Percentiles rank a stretch among this genome's conserved stretches.
These are phyloP conservation scores for Drosophila baimaii DNA, from an alignment of 1,140 invertebrate genomes.

Conservation along the genomic window DNA sequence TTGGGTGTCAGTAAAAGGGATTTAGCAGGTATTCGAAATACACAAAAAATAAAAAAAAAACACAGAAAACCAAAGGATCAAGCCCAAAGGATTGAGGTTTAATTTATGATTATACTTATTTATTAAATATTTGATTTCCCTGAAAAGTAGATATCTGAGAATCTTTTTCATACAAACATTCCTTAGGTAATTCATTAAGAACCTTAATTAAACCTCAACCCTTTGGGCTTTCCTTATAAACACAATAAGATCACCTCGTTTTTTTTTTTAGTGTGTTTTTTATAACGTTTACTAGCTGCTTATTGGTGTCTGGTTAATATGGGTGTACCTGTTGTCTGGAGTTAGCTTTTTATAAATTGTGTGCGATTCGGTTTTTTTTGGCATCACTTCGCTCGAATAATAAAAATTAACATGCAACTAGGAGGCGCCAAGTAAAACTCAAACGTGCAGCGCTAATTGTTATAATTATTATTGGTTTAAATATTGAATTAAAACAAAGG, in stretches of 20 bases:
- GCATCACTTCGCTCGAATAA: slow-evolving; percentile 18
- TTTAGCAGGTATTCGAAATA: neutral
- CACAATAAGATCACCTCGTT: neutral
- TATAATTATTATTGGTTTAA: slow-evolving; percentile 10
- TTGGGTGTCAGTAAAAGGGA: neutral
- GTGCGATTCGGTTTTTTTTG: slow-evolving; percentile 19
- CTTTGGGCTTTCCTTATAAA: neutral
- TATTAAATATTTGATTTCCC: neutral
- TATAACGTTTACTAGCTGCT: slow-evolving; percentile 28
- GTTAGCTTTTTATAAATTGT: slow-evolving; percentile 11
- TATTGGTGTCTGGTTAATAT: slow-evolving; percentile 28
- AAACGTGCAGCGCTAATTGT: slow-evolving; percentile 68
- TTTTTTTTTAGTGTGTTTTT: slow-evolving; percentile 11
- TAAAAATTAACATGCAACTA: slow-evolving; percentile 52
- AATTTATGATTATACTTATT: neutral
- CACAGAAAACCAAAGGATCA: neutral
- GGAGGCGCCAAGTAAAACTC: slow-evolving; percentile 62
- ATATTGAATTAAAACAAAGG: slow-evolving; percentile 12
- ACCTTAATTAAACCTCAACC: neutral
- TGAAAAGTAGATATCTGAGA: neutral
- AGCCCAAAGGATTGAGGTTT: neutral
- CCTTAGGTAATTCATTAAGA: neutral
- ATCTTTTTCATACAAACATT: neutral
- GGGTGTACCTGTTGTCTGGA: slow-evolving; percentile 38
- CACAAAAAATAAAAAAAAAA: neutral